These are phyloP conservation scores for Chloroceryle aenea DNA, from an alignment of 2,113 vertebrate species.

Conservation along the genomic window DNA sequence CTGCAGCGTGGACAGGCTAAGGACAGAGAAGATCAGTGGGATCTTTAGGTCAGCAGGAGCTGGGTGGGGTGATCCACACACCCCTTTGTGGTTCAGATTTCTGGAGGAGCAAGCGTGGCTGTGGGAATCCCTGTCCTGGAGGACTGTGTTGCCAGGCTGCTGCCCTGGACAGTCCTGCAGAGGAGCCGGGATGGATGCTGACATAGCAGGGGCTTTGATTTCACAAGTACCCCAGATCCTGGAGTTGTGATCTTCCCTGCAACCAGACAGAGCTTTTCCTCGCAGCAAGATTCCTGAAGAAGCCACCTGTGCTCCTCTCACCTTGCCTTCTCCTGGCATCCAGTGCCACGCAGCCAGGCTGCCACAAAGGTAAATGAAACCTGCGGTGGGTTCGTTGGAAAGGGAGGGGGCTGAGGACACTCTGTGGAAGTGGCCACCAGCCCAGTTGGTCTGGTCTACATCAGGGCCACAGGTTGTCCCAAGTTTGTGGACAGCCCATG, in stretches of 20 bases:
- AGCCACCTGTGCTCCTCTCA: not conserved
- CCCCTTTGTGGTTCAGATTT: not conserved
- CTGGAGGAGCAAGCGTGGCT: not conserved
- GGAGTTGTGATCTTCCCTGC: not conserved
- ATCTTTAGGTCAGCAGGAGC: not conserved
- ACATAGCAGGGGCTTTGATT: not conserved
- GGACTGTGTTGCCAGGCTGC: not conserved
- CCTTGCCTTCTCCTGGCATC: not conserved
- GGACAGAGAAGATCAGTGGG: not conserved
- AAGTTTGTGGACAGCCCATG: accelerated
- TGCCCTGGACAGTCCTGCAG: not conserved
- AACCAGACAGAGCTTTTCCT: not conserved
- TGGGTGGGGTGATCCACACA: not conserved
- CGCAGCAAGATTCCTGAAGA: not conserved
- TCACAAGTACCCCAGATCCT: not conserved
- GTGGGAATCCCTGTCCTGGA: not conserved
- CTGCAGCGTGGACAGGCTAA: not conserved
- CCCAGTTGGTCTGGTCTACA: not conserved
- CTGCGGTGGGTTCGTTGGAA: not conserved
- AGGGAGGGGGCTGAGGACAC: not conserved
- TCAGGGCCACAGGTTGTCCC: not conserved
- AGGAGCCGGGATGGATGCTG: not conserved
- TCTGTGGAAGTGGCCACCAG: not conserved
- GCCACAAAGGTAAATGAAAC: not conserved
- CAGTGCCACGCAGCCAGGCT: not conserved